Percentiles rank a stretch among this genome's conserved stretches.
phyloP scores from a whole-genome alignment of 2,797 vertebrate genomes.

The Lepidocolaptes lacrymiger region DNA sequence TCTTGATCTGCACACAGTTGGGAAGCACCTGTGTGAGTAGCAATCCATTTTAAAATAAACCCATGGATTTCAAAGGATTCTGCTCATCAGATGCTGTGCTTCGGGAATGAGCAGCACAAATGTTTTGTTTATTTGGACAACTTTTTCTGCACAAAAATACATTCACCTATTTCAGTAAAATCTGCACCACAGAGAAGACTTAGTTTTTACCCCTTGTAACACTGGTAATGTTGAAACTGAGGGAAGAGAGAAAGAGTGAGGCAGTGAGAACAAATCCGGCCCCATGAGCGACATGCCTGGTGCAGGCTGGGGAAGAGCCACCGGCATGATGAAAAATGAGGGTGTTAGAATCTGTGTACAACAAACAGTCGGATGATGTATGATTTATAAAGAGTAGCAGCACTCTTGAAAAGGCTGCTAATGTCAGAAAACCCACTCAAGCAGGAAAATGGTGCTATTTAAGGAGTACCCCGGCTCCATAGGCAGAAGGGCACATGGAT shows the following conservation, averaged over 20 bases:
- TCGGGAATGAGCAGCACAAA: neutral
- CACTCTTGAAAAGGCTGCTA: neutral
- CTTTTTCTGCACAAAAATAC: neutral
- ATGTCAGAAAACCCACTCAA: neutral
- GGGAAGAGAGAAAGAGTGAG: neutral
- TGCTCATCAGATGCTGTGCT: fast-evolving
- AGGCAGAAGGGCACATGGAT: fast-evolving
- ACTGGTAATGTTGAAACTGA: neutral
- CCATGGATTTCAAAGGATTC: neutral
- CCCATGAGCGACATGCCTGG: fast-evolving
- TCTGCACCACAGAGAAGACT: neutral
- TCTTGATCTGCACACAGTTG: neutral
- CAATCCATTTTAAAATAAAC: neutral
- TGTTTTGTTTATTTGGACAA: fast-evolving
- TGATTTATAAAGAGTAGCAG: neutral
- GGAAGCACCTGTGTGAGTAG: fast-evolving
- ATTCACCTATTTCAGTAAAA: fast-evolving
- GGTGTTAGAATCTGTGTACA: neutral
- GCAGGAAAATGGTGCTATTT: neutral
- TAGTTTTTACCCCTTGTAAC: neutral
- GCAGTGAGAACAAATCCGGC: fast-evolving
- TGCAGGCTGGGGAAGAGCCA: neutral
- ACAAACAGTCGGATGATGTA: neutral
- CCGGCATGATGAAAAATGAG: neutral
- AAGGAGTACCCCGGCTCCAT: fast-evolving